Percentiles rank a stretch among this genome's conserved stretches.
Conservation (phyloP, 2,888 invertebrate genomes). For the Hoplodrina blanda region DNA sequence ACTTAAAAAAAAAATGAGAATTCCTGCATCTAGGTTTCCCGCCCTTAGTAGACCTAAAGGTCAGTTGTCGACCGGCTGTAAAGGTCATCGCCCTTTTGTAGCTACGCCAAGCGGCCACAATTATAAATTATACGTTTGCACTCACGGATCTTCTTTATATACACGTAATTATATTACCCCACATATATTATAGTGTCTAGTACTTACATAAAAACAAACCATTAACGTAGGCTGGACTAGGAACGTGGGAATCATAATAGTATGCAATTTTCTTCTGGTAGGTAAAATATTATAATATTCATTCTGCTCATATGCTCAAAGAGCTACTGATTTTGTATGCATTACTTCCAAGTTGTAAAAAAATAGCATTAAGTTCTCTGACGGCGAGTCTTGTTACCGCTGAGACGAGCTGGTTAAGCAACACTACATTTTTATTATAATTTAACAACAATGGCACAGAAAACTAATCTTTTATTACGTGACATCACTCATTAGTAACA, state of each 20-base stretch:
- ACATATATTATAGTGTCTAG: conserved; percentile 18
- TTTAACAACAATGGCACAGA: conserved; percentile 21
- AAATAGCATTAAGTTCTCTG: conserved; percentile 13
- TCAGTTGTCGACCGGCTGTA: conserved; percentile 80
- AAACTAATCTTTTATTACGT: conserved; percentile 37
- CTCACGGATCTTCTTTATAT: conserved; percentile 54
- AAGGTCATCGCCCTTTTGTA: conserved; percentile 81
- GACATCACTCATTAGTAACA: conserved; percentile 41
- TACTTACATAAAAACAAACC: conserved; percentile 48
- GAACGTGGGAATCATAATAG: conserved; percentile 63
- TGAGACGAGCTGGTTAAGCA: conserved; percentile 32
- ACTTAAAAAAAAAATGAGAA: conserved; percentile 53
- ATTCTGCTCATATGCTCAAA: conserved; percentile 34
- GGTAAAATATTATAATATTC: conserved; percentile 36
- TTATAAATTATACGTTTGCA: conserved; percentile 67
- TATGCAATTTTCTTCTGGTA: conserved; percentile 63
- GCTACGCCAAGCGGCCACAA: conserved; percentile 63
- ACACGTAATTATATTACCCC: conserved; percentile 55
- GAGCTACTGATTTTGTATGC: conserved; percentile 48
- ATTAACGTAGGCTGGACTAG: conserved; percentile 39
- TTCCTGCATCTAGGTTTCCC: conserved; percentile 61
- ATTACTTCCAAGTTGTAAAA: conserved; percentile 24
- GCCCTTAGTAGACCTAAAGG: conserved; percentile 78
- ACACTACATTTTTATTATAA: conserved; percentile 21
- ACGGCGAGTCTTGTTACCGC: conserved; percentile 23